These are phyloP conservation scores for Rattus norvegicus DNA, from an alignment of 2,113 vertebrate species.

Conservation along the genomic window GRCr8 NC_086028.1:12120501-12121000, in stretches of 20 bases:
- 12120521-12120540: neutral
- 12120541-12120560: neutral
- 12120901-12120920: neutral
- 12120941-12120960: neutral
- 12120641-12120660: neutral
- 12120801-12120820: neutral
- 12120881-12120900: neutral
- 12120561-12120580: neutral
- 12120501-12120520: neutral
- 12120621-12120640: neutral
- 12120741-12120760: neutral
- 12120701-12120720: neutral
- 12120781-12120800: slow-evolving; percentile 24
- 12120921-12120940: neutral
- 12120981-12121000: neutral
- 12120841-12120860: neutral
- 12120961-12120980: slow-evolving; percentile 29
- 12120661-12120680: neutral
- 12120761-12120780: slow-evolving; percentile 42
- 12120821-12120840: neutral
- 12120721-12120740: neutral
- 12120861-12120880: neutral
- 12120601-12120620: neutral
- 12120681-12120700: neutral
- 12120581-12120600: neutral